A percentile compares a stretch with the other conserved stretches of the same genome.
Evolutionary conservation across 2,113 vertebrate genomes (phyloP).

Genomic region (Cisticola juncidis): DNA sequence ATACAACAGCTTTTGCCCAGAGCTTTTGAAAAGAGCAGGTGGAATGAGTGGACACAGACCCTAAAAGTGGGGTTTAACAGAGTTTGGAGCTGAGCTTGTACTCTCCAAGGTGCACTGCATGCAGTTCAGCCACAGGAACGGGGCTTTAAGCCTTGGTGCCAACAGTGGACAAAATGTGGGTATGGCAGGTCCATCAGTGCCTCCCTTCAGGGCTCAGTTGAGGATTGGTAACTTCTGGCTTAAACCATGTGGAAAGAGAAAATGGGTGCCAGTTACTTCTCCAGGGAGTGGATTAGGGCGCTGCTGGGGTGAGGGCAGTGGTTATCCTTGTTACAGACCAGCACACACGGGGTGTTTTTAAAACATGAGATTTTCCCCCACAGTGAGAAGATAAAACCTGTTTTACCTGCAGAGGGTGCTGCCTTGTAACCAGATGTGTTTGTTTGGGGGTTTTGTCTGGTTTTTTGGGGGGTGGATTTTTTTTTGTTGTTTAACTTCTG

Average conservation of each 20-base stretch:
- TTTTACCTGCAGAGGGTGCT: neutral
- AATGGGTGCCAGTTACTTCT: neutral
- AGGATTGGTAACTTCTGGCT: neutral
- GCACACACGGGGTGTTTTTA: neutral
- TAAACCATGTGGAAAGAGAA: neutral
- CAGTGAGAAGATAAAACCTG: neutral
- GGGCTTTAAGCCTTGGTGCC: neutral
- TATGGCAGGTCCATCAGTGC: neutral
- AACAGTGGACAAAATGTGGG: neutral
- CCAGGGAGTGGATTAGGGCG: neutral
- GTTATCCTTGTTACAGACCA: neutral
- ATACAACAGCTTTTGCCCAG: neutral
- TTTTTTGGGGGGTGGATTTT: too few species aligned
- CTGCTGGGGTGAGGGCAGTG: neutral
- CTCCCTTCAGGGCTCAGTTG: neutral
- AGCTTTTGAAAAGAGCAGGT: neutral
- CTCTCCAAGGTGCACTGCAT: neutral
- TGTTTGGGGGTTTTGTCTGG: neutral
- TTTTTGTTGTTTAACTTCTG: neutral
- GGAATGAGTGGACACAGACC: neutral
- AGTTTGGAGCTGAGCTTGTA: neutral
- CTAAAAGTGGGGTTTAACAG: accelerated
- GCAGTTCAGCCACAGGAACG: neutral
- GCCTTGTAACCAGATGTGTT: neutral
- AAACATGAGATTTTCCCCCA: neutral